Percentiles rank a stretch among this genome's conserved stretches.
Evolutionary conservation across 2,888 invertebrate species (phyloP).

Genomic region (Pseudoips prasinana): DNA sequence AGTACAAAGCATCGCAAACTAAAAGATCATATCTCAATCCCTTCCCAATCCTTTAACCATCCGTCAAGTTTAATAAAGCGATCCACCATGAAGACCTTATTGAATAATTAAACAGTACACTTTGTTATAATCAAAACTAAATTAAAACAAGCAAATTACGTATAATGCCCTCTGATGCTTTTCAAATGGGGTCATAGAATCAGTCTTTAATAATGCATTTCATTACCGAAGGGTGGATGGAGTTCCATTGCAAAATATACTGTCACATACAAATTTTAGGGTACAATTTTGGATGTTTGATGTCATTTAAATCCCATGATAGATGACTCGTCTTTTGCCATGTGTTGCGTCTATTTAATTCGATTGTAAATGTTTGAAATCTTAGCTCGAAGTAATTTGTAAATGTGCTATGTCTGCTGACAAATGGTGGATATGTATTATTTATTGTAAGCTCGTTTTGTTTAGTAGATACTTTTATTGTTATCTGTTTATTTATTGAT

Average conservation of each 20-base stretch:
- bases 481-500: slow-evolving; percentile 20
- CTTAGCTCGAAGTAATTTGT: slow-evolving; percentile 32
- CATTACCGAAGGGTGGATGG: slow-evolving; percentile 39
- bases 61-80: no score
- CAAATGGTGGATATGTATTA: slow-evolving; percentile 30
- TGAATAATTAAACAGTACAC: slow-evolving; percentile 71
- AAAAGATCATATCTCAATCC: no score
- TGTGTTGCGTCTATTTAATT: slow-evolving; percentile 51
- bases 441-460: slow-evolving; percentile 16
- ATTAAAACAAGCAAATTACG: slow-evolving; percentile 78
- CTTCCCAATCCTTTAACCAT: no score
- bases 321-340: slow-evolving; percentile 56
- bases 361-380: slow-evolving; percentile 54
- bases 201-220: slow-evolving; percentile 72
- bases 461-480: slow-evolving; percentile 19
- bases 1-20: no score
- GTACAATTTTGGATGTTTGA: slow-evolving; percentile 8
- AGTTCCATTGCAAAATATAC: slow-evolving; percentile 18
- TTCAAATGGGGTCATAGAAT: slow-evolving; percentile 73
- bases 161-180: slow-evolving; percentile 67
- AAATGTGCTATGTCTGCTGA: slow-evolving; percentile 25
- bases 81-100: slow-evolving; percentile 27
- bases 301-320: slow-evolving; percentile 47
- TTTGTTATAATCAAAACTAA: slow-evolving; percentile 75
- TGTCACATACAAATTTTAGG: slow-evolving; percentile 7